These are phyloP conservation scores for Harmothoe impar DNA, from an alignment of 2,888 invertebrate genomes.

Conservation along the genomic window DNA sequence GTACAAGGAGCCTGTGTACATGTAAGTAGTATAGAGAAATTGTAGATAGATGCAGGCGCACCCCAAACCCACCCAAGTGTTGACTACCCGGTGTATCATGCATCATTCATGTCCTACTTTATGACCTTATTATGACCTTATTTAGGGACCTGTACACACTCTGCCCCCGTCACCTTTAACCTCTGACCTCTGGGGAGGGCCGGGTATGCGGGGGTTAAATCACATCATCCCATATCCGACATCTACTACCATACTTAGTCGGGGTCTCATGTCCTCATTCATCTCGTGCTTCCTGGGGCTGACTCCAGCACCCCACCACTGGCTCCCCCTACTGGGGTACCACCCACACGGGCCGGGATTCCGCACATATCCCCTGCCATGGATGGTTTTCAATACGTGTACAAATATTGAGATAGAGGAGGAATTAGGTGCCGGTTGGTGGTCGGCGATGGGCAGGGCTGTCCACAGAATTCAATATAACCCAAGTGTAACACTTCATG, in stretches of 20 bases:
- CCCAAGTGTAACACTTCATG: not conserved
- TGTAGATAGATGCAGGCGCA: not conserved
- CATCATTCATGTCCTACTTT: not conserved
- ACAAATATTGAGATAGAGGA: constrained; percentile 33
- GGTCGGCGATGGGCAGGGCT: not conserved
- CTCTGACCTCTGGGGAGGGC: not conserved
- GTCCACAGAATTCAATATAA: not conserved
- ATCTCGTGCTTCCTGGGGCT: not conserved
- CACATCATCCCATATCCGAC: not conserved
- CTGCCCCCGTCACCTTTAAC: not conserved
- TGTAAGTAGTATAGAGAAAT: constrained; percentile 18
- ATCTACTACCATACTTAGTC: not conserved
- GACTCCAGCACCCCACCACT: not conserved
- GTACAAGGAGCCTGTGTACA: not conserved
- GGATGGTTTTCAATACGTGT: not conserved
- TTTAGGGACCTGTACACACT: not conserved
- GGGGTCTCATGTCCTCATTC: not conserved
- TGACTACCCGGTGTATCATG: not conserved
- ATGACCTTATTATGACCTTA: not conserved
- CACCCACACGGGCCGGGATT: not conserved
- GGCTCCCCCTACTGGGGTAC: not conserved
- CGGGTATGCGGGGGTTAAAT: not conserved
- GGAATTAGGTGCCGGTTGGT: not conserved
- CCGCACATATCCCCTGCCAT: not conserved
- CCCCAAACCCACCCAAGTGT: too few species aligned